Evolutionary conservation across 1,140 invertebrate species (phyloP).

Genomic region (Heliconius congener): DNA sequence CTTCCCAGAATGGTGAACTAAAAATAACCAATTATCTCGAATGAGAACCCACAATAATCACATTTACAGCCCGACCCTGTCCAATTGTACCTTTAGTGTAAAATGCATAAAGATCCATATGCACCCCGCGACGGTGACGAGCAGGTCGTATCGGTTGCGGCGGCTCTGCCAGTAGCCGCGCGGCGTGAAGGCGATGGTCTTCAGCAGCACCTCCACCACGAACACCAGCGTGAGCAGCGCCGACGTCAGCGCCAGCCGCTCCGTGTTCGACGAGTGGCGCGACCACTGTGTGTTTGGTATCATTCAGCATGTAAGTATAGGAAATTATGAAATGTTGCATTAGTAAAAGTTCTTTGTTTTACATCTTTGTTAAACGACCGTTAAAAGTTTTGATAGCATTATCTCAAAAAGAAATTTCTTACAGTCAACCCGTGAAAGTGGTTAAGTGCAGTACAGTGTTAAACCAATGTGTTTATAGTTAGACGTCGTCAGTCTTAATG

Average conservation of each 20-base stretch:
- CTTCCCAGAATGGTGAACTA: no score
- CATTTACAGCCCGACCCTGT: not conserved
- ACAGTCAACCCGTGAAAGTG: no score
- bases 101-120: slow-evolving; percentile 98
- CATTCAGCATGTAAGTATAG: no score
- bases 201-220: slow-evolving; percentile 97
- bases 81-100: slow-evolving; percentile 86
- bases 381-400: no score
- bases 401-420: no score
- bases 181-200: slow-evolving; percentile 99
- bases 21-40: no score
- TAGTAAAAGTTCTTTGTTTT: no score
- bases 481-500: no score
- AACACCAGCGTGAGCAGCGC: slow-evolving; percentile 92
- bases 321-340: no score
- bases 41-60: not conserved
- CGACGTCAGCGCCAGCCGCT: slow-evolving; percentile 92
- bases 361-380: no score
- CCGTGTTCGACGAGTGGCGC: slow-evolving; percentile 83
- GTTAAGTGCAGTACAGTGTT: no score
- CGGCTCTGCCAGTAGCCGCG: slow-evolving; percentile 99
- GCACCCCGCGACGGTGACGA: slow-evolving; percentile 97
- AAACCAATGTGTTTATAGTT: no score
- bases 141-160: slow-evolving; percentile 98
- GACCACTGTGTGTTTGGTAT: slow-evolving; percentile 19